Evolutionary conservation across 2,888 invertebrate species (phyloP).

Genomic region (Lissocephala sabroskyi): DNA sequence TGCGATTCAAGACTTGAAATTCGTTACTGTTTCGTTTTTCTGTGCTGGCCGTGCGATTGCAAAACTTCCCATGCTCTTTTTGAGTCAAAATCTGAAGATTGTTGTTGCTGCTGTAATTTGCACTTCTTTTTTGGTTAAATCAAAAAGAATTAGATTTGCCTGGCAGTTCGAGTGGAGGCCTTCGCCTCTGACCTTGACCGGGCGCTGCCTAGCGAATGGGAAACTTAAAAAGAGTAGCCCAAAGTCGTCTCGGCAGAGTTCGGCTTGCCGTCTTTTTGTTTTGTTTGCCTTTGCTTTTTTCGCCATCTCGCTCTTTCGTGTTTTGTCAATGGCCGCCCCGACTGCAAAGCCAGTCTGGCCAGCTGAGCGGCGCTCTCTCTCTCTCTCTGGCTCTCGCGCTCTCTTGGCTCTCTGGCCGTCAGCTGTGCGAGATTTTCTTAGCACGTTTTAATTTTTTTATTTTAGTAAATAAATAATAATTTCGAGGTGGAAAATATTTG

Average conservation of each 20-base stretch:
- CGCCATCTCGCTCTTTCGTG: conserved; percentile 26
- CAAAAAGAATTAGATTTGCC: too few relatives aligned
- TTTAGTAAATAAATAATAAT: conserved; percentile 30
- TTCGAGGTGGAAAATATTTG: conserved; percentile 5
- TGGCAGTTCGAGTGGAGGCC: too few relatives aligned
- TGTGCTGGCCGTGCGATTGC: too few relatives aligned
- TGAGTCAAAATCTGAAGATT: too few relatives aligned
- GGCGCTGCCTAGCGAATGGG: too few relatives aligned
- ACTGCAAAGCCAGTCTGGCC: conserved; percentile 23
- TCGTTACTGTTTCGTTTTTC: background rate
- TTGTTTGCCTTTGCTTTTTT: conserved; percentile 25
- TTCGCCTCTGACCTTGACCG: too few relatives aligned
- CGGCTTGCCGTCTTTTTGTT: conserved; percentile 26
- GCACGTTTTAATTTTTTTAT: conserved; percentile 30
- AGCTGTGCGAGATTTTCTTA: conserved; percentile 42
- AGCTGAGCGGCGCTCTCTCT: conserved; percentile 9
- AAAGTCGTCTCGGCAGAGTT: too few relatives aligned
- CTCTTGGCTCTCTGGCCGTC: conserved; percentile 13
- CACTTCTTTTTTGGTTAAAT: too few relatives aligned
- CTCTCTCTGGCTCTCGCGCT: background rate
- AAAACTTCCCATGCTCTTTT: too few relatives aligned
- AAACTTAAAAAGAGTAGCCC: too few relatives aligned
- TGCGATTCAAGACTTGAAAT: background rate
- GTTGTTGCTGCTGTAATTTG: too few relatives aligned
- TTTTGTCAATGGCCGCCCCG: conserved; percentile 45